A percentile compares a stretch with the other conserved stretches of the same genome.
phyloP scores from a whole-genome alignment of 2,797 vertebrate species.

The Enteromius unitaeniatus region DNA sequence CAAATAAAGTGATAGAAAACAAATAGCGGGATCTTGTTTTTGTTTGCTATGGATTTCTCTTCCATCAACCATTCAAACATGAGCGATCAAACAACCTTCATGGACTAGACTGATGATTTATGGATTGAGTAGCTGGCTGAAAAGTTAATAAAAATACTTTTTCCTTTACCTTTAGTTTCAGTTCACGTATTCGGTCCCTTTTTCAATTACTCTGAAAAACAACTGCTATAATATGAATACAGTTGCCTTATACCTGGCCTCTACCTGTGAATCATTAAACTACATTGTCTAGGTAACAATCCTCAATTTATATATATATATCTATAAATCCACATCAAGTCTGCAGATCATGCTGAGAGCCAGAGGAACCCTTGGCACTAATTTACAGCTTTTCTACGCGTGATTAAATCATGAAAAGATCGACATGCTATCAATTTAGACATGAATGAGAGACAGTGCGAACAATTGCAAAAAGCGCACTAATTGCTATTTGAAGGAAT shows the following conservation, averaged over 20 bases:
- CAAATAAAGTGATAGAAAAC: background rate
- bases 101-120: background rate
- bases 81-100: conserved; percentile 2
- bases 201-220: conserved; percentile 2
- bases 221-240: background rate
- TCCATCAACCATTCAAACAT: conserved; percentile 3
- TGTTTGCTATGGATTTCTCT: conserved; percentile 1
- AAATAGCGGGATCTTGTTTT: background rate
- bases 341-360: background rate
- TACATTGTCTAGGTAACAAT: conserved; percentile 16
- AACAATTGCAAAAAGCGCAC: background rate
- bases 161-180: background rate
- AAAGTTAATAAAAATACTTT: background rate
- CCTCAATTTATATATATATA: background rate
- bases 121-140: background rate
- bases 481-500: background rate
- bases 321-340: conserved; percentile 7
- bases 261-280: conserved; percentile 5
- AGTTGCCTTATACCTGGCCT: background rate
- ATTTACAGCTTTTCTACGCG: conserved; percentile 21
- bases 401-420: conserved; percentile 37
- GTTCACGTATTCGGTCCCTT: background rate
- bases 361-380: background rate
- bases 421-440: background rate
- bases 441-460: background rate